Percentiles rank a stretch among this genome's conserved stretches.
These are phyloP conservation scores for Temnopleurus reevesii DNA, from an alignment of 53 echinoderm and acorn worm genomes.

Conservation along the genomic window DNA sequence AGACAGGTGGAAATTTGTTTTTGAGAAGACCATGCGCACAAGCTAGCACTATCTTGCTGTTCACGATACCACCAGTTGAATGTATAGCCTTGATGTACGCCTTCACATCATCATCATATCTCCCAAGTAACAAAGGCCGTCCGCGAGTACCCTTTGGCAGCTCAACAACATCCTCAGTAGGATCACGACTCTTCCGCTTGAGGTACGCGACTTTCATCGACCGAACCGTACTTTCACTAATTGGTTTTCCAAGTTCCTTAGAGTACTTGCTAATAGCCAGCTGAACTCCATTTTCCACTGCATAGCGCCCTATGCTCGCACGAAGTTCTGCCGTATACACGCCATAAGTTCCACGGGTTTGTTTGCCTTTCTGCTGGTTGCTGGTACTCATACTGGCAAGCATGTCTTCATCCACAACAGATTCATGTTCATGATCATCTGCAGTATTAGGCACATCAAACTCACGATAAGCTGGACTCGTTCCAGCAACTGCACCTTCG, in stretches of 20 bases:
- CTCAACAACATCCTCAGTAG: neutral
- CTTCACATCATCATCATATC: slow-evolving; percentile 15
- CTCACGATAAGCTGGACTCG: no score
- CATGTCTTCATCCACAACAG: no score
- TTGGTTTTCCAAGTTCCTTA: neutral
- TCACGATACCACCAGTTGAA: slow-evolving; percentile 31
- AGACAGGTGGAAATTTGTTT: slow-evolving; percentile 13
- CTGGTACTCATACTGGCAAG: no score
- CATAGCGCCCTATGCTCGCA: slow-evolving; percentile 35
- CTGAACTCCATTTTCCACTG: slow-evolving; percentile 48
- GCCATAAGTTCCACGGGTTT: slow-evolving; percentile 6
- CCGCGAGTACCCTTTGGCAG: slow-evolving; percentile 36
- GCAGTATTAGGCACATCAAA: no score
- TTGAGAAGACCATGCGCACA: slow-evolving; percentile 38
- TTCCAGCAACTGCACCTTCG: no score
- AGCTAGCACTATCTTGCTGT: slow-evolving; percentile 1
- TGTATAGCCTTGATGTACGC: neutral
- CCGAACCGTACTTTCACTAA: slow-evolving; percentile 45
- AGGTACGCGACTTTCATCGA: slow-evolving; percentile 43
- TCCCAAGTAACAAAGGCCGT: slow-evolving; percentile 6
- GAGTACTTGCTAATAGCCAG: slow-evolving; percentile 45
- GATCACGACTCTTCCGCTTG: neutral
- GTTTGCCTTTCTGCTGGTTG: no score
- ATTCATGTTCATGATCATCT: no score
- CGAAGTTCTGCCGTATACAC: neutral